These are phyloP conservation scores for Euphydryas editha DNA, from an alignment of 2,888 invertebrate species.

Conservation along the genomic window DNA sequence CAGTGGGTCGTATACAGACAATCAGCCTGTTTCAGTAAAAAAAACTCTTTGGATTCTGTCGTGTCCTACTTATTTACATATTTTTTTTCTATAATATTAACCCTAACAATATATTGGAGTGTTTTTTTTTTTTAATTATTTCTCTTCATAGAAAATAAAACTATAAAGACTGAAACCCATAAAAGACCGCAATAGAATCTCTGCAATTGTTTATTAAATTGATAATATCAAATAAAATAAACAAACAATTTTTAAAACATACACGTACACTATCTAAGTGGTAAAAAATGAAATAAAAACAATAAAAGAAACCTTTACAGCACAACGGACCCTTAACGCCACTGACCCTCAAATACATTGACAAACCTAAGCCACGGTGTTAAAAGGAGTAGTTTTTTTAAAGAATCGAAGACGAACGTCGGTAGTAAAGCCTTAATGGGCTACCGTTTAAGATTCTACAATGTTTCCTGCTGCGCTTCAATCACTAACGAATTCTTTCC, in stretches of 20 bases:
- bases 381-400: conserved; percentile 22
- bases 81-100: too few species aligned
- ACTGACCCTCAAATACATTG: not conserved
- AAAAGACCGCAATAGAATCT: too few species aligned
- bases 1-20: too few species aligned
- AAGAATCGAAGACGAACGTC: conserved; percentile 27
- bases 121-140: too few species aligned
- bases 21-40: too few species aligned
- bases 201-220: too few species aligned
- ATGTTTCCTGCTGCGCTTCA: conserved; percentile 9
- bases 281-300: not conserved
- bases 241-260: too few species aligned
- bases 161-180: too few species aligned
- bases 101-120: too few species aligned
- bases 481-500: not conserved
- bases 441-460: conserved; percentile 52
- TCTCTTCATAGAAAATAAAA: too few species aligned
- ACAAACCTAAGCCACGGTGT: not conserved
- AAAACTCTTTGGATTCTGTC: too few species aligned
- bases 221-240: not conserved
- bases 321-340: not conserved
- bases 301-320: not conserved
- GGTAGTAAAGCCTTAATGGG: conserved; percentile 52
- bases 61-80: too few species aligned
- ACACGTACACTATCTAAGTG: not conserved